Evolutionary conservation across 2,797 vertebrate species (phyloP).

Genomic region (Lutjanus argentimaculatus): DNA sequence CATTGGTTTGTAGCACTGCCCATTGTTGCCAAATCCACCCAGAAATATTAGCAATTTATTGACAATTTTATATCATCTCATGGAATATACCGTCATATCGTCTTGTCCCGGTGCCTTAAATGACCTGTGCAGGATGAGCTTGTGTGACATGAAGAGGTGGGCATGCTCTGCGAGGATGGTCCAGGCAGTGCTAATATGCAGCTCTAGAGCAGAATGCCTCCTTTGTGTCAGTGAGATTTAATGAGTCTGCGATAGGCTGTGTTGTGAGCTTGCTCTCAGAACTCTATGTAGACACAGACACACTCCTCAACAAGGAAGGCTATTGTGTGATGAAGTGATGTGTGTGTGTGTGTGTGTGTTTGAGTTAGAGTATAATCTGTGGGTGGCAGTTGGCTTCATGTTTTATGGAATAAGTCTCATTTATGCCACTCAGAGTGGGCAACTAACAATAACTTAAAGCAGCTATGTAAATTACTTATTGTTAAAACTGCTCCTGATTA

Average conservation of each 20-base stretch:
- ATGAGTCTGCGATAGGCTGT: constrained; percentile 75
- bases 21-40: not conserved
- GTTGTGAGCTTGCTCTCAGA: constrained; percentile 45
- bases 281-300: constrained; percentile 58
- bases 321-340: constrained; percentile 68
- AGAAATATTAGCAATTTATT: not conserved
- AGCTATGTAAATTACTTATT: constrained; percentile 23
- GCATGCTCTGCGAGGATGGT: constrained; percentile 46
- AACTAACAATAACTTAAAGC: constrained; percentile 14
- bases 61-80: not conserved
- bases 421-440: constrained; percentile 11
- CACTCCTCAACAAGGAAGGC: constrained; percentile 69
- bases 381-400: constrained; percentile 52
- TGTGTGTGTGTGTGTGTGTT: constrained; percentile 57
- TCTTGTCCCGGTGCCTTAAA: constrained; percentile 5
- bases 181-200: constrained; percentile 57
- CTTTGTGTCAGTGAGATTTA: constrained; percentile 82
- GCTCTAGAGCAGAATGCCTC: constrained; percentile 74
- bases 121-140: constrained; percentile 39
- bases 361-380: constrained; percentile 48
- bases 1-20: not conserved
- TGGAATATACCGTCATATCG: not conserved
- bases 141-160: constrained; percentile 31
- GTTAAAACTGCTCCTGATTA: constrained; percentile 13
- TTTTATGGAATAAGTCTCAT: constrained; percentile 45